These are phyloP conservation scores for Hyposoter didymator DNA, from an alignment of 2,888 invertebrate genomes.

Conservation along the genomic window DNA sequence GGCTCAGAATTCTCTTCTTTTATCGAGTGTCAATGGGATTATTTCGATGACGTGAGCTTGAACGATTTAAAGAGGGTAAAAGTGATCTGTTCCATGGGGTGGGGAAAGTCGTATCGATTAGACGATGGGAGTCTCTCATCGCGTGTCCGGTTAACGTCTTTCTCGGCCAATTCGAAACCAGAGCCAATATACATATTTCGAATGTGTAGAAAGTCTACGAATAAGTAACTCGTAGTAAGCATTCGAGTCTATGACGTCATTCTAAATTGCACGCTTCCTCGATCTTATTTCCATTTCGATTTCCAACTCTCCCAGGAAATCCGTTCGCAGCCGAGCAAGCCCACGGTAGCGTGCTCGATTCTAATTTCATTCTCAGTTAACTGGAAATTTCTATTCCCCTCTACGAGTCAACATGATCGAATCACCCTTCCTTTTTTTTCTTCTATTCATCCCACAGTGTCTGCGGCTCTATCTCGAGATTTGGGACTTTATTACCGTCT, in stretches of 20 bases:
- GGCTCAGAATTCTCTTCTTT: background rate
- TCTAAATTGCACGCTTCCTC: constrained; percentile 55
- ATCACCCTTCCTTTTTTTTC: constrained; percentile 19
- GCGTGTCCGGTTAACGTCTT: constrained; percentile 55
- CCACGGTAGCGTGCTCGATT: constrained; percentile 35
- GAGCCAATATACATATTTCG: constrained; percentile 1
- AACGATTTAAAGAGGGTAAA: constrained; percentile 20
- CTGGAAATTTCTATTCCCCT: constrained; percentile 36
- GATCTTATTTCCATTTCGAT: constrained; percentile 64
- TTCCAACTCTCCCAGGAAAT: constrained; percentile 62
- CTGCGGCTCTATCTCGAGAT: background rate
- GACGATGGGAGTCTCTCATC: constrained; percentile 46
- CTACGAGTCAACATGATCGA: constrained; percentile 18
- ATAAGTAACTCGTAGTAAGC: constrained; percentile 15
- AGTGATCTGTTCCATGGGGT: background rate
- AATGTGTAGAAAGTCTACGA: background rate
- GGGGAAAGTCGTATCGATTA: constrained; percentile 53
- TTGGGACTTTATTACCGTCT: constrained; percentile 23
- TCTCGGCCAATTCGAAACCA: constrained; percentile 30
- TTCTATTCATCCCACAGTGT: background rate
- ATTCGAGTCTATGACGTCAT: constrained; percentile 54
- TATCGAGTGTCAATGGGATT: constrained; percentile 21
- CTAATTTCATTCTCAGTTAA: constrained; percentile 56
- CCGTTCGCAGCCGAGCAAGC: constrained; percentile 39
- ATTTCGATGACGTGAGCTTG: constrained; percentile 21